Percentiles rank a stretch among this genome's conserved stretches.
Evolutionary conservation across 2,797 vertebrate species (phyloP).

Genomic region (Crossoptilon crossoptilon): DNA sequence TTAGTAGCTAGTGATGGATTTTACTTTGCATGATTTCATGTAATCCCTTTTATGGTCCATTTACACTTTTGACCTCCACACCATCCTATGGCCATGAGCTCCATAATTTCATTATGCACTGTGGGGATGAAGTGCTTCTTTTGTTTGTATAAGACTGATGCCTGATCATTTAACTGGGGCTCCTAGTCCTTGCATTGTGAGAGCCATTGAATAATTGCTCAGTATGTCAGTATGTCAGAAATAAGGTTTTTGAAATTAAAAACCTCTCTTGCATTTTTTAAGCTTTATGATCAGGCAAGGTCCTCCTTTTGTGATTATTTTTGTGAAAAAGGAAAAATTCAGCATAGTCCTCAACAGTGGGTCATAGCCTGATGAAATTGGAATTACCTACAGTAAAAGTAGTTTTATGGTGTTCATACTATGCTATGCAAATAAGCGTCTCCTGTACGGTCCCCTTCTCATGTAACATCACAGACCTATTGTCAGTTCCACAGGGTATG

Average conservation of each 20-base stretch:
- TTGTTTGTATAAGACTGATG: conserved; percentile 58
- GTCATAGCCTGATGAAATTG: not conserved
- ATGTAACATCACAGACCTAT: not conserved
- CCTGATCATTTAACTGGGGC: not conserved
- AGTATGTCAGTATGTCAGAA: not conserved
- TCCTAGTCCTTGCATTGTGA: not conserved
- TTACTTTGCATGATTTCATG: conserved; percentile 55
- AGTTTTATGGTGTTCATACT: not conserved
- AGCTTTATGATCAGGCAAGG: not conserved
- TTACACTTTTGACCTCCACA: conserved; percentile 62
- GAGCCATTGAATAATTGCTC: not conserved
- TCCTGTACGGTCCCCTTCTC: not conserved
- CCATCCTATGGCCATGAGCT: conserved; percentile 52
- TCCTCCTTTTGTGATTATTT: not conserved
- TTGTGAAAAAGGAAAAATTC: not conserved
- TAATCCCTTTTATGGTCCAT: conserved; percentile 61
- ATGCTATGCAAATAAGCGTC: not conserved
- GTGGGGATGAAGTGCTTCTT: conserved; percentile 45
- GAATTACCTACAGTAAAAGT: not conserved
- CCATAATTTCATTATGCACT: conserved; percentile 46
- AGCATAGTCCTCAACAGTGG: not conserved
- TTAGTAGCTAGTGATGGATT: conserved; percentile 54
- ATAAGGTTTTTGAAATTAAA: not conserved
- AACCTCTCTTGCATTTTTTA: not conserved
- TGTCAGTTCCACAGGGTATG: not conserved